Percentiles rank a stretch among this genome's conserved stretches.
phyloP scores from a whole-genome alignment of 2,888 invertebrate genomes.

The Parnassius orleans region DNA sequence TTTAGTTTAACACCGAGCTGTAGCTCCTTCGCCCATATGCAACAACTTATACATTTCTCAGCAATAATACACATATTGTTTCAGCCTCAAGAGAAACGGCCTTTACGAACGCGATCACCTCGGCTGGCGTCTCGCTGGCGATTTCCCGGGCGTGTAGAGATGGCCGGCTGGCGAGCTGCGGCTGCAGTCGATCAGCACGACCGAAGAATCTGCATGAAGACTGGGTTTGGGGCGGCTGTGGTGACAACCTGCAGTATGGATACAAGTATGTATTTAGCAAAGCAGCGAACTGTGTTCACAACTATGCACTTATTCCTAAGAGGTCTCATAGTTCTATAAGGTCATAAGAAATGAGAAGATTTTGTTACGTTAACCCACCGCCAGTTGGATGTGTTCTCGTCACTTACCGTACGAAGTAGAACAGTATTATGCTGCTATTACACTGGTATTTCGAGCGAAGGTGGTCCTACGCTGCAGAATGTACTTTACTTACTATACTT shows the following conservation, averaged over 20 bases:
- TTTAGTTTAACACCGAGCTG: no score
- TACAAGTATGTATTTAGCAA: slow-evolving; percentile 86
- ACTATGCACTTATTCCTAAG: background rate
- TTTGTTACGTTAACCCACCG: no score
- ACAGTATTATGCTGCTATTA: no score
- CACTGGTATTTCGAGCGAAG: no score
- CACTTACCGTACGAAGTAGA: no score
- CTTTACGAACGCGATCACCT: slow-evolving; percentile 93
- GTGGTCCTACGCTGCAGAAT: no score
- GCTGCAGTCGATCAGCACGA: slow-evolving; percentile 90
- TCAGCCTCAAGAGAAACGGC: slow-evolving; percentile 93
- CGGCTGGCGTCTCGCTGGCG: slow-evolving; percentile 94
- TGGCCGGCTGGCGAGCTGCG: slow-evolving; percentile 93
- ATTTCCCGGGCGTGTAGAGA: slow-evolving; percentile 95
- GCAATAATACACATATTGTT: background rate
- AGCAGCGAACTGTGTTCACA: no score
- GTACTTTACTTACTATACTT: no score
- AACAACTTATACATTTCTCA: no score
- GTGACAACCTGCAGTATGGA: slow-evolving; percentile 97
- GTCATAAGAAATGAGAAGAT: no score
- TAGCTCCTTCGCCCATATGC: no score
- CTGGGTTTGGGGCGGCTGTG: slow-evolving; percentile 99
- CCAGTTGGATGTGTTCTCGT: no score
- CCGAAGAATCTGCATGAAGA: slow-evolving; percentile 92
- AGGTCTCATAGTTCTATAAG: background rate